Evolutionary conservation across 2,888 invertebrate species (phyloP).

Genomic region (Drosophila stalkeri): DNA sequence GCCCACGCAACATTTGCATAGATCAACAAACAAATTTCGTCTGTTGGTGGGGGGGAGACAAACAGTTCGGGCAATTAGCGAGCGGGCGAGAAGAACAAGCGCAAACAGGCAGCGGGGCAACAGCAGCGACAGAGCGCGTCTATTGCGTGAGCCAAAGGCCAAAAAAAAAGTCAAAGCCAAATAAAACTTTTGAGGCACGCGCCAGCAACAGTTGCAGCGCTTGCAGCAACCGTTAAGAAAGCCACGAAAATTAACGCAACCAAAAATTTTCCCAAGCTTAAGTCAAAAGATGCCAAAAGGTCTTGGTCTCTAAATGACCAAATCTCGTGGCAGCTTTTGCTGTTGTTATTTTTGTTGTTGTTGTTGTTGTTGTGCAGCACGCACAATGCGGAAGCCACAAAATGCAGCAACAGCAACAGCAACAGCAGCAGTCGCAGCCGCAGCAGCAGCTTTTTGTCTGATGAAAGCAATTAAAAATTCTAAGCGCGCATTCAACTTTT

Average conservation of each 20-base stretch:
- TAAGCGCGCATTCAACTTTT: conserved; percentile 71
- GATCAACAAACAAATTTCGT: conserved; percentile 43
- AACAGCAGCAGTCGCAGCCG: neutral
- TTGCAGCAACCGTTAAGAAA: conserved; percentile 42
- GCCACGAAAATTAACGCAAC: conserved; percentile 57
- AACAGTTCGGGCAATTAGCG: conserved; percentile 67
- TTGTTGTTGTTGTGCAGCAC: conserved; percentile 42
- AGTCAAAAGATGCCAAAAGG: conserved; percentile 49
- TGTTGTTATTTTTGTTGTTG: neutral
- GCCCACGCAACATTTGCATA: conserved; percentile 66
- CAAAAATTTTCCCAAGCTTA: conserved; percentile 52
- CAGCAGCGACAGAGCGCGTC: neutral
- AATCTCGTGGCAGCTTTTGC: conserved; percentile 15
- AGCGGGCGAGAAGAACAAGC: conserved; percentile 56
- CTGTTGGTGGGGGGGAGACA: conserved; percentile 16
- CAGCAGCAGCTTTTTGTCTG: conserved; percentile 33
- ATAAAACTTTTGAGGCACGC: conserved; percentile 47
- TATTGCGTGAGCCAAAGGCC: conserved; percentile 22
- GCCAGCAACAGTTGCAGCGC: conserved; percentile 28
- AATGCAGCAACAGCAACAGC: conserved; percentile 42
- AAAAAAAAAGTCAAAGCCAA: conserved; percentile 16
- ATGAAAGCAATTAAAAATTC: conserved; percentile 79
- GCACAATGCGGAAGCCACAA: conserved; percentile 76
- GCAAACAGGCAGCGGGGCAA: conserved; percentile 49
- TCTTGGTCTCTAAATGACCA: conserved; percentile 51